These are phyloP conservation scores for Capitulum mitella DNA, from an alignment of 2,888 invertebrate genomes.

Conservation along the genomic window DNA sequence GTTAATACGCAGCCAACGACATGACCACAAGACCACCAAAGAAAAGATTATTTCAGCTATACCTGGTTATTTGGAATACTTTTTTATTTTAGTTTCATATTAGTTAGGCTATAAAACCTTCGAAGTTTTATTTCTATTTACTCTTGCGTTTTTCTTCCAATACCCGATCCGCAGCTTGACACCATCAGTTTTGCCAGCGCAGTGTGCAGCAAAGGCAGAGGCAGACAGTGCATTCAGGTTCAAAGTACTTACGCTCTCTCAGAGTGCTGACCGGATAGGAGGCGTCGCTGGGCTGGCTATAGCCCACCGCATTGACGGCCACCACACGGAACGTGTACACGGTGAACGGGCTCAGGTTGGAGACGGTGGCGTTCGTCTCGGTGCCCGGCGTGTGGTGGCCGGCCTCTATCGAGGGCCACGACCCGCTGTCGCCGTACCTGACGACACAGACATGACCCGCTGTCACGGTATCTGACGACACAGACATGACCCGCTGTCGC, in stretches of 20 bases:
- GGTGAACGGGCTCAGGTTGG: constrained; percentile 61
- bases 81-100: neutral
- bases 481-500: no score
- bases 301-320: constrained; percentile 63
- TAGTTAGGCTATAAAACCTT: neutral
- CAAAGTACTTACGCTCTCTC: constrained; percentile 60
- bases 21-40: no score
- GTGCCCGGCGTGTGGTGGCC: constrained; percentile 29
- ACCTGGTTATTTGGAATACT: no score
- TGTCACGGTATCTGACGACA: no score
- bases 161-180: no score
- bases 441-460: no score
- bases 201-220: no score
- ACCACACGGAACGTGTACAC: constrained; percentile 66
- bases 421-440: neutral
- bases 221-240: no score
- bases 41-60: no score
- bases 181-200: neutral
- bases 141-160: no score
- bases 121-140: no score
- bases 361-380: constrained; percentile 48
- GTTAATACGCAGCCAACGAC: no score
- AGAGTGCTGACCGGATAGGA: constrained; percentile 66
- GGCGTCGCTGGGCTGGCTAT: constrained; percentile 59
- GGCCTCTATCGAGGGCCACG: neutral